Evolutionary conservation across 1,140 invertebrate genomes (phyloP).

Genomic region (Lucilia sericata): DNA sequence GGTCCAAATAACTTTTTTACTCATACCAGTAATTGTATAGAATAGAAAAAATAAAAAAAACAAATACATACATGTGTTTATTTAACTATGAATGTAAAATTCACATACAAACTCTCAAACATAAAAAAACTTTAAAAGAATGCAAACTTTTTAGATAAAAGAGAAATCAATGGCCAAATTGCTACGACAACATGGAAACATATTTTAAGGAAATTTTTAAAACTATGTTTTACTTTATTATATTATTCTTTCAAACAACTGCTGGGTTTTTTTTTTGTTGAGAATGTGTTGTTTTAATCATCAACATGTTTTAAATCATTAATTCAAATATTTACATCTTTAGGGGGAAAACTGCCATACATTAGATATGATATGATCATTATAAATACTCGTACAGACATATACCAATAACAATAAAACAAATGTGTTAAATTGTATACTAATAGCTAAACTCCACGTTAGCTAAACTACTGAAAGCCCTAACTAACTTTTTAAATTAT

Average conservation of each 20-base stretch:
- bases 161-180: too few relatives aligned
- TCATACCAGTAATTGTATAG: background rate
- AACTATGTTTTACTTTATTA: background rate
- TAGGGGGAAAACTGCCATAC: background rate
- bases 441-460: background rate
- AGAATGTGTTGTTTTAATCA: background rate
- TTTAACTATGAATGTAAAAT: slow-evolving; percentile 4
- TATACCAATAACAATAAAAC: background rate
- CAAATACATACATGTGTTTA: background rate
- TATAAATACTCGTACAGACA: background rate
- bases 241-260: background rate
- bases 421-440: slow-evolving; percentile 7
- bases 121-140: background rate
- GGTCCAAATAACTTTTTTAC: slow-evolving; percentile 16
- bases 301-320: background rate
- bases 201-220: too few relatives aligned
- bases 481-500: too few relatives aligned
- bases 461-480: too few relatives aligned
- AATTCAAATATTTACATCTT: background rate
- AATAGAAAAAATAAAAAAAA: background rate
- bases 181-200: too few relatives aligned
- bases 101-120: background rate
- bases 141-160: background rate
- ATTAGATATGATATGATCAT: too few relatives aligned
- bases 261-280: background rate